Conservation (phyloP, 2,113 vertebrate genomes). For the Phainopepla nitens region DNA sequence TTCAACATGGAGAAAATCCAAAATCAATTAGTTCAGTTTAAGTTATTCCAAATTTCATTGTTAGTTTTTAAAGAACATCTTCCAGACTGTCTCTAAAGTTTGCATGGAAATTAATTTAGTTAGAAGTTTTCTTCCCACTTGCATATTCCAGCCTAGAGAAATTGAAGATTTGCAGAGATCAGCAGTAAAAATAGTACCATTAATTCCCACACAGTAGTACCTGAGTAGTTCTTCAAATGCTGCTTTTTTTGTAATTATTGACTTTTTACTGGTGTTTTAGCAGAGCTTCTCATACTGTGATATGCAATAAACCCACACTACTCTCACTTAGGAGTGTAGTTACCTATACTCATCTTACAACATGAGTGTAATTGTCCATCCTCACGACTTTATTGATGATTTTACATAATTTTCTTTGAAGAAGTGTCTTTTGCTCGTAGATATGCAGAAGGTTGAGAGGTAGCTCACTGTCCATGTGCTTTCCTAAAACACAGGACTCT, state of each 20-base stretch:
- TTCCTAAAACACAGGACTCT: background rate
- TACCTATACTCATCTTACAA: background rate
- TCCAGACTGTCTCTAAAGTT: constrained; percentile 38
- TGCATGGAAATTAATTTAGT: constrained; percentile 18
- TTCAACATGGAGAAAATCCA: constrained; percentile 49
- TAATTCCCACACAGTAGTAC: background rate
- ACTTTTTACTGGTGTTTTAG: background rate
- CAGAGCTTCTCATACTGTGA: background rate
- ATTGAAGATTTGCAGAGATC: background rate
- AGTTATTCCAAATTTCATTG: constrained; percentile 67
- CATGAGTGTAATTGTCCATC: background rate
- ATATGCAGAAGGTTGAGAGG: background rate
- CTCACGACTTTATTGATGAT: background rate
- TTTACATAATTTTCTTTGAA: background rate
- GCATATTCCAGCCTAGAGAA: background rate
- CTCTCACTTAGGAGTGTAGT: background rate
- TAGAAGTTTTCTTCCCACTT: background rate
- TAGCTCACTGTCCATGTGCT: background rate
- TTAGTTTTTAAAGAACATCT: constrained; percentile 46
- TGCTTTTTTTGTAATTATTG: background rate
- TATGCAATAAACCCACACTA: background rate
- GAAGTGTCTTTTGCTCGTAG: background rate
- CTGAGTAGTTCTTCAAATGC: background rate
- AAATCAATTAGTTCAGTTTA: constrained; percentile 72
- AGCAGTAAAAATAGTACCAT: background rate